Conservation (phyloP, 2,797 vertebrate species). For the Decapterus maruadsi region DNA sequence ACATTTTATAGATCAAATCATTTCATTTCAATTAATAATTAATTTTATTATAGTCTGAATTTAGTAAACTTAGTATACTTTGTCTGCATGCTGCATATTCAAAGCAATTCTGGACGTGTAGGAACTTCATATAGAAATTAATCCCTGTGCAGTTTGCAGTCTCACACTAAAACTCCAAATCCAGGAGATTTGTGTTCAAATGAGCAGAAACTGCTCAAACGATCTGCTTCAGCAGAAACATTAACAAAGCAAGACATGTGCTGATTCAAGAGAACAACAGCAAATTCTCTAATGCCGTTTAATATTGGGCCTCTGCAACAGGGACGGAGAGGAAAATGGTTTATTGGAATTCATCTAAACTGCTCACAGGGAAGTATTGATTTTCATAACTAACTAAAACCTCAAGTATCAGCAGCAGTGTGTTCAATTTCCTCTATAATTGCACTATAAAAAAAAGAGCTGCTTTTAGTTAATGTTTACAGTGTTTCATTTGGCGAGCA, state of each 20-base stretch:
- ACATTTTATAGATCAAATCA: neutral
- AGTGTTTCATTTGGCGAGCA: neutral
- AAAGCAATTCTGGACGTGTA: slow-evolving; percentile 31
- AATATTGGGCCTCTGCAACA: slow-evolving; percentile 23
- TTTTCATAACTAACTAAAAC: slow-evolving; percentile 54
- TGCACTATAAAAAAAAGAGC: neutral
- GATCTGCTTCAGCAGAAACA: slow-evolving; percentile 20
- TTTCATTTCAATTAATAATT: too few species aligned
- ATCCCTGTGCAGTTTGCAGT: slow-evolving; percentile 16
- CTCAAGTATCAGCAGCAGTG: slow-evolving; percentile 30
- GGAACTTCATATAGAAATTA: slow-evolving; percentile 40
- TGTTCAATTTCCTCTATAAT: slow-evolving; percentile 19
- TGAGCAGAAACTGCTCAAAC: slow-evolving; percentile 25
- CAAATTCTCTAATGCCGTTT: slow-evolving; percentile 24
- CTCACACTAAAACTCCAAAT: slow-evolving; percentile 19
- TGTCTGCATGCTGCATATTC: slow-evolving; percentile 23
- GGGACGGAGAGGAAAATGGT: slow-evolving; percentile 24
- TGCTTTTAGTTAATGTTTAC: slow-evolving; percentile 3
- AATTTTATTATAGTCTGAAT: slow-evolving; percentile 5
- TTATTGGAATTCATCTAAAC: slow-evolving; percentile 50
- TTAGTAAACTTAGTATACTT: neutral
- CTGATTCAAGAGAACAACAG: slow-evolving; percentile 20
- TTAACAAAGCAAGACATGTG: slow-evolving; percentile 2
- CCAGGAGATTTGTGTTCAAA: slow-evolving; percentile 24
- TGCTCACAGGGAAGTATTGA: slow-evolving; percentile 46